Percentiles rank a stretch among this genome's conserved stretches.
phyloP scores from a whole-genome alignment of 2,888 invertebrate genomes.

The Pseudoips prasinana region DNA sequence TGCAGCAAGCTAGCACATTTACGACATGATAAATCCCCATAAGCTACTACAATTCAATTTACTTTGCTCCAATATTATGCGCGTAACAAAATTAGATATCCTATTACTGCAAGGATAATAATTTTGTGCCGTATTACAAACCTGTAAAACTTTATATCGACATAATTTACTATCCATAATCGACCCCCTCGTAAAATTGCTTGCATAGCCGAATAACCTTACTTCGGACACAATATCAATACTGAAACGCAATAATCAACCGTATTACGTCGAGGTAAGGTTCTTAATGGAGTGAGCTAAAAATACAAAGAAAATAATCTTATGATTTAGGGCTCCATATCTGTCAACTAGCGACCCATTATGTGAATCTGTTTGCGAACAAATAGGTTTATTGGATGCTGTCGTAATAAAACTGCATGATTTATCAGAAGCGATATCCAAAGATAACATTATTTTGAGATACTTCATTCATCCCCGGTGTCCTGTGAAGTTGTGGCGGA shows the following conservation, averaged over 20 bases:
- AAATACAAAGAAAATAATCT: constrained; percentile 61
- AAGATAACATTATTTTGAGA: constrained; percentile 44
- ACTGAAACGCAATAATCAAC: constrained; percentile 10
- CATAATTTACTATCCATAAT: constrained; percentile 50
- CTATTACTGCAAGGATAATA: constrained; percentile 12
- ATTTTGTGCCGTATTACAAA: constrained; percentile 16
- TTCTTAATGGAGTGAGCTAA: constrained; percentile 22
- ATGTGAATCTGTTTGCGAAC: constrained; percentile 68
- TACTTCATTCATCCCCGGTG: constrained; percentile 41
- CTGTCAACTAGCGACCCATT: constrained; percentile 64
- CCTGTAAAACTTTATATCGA: constrained; percentile 38
- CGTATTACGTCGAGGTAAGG: constrained; percentile 31
- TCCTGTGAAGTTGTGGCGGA: too few species aligned
- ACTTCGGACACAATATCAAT: constrained; percentile 36
- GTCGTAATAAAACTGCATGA: constrained; percentile 65
- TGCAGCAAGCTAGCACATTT: too few species aligned
- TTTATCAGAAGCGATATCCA: constrained; percentile 49
- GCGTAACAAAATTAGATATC: constrained; percentile 9
- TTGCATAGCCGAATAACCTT: constrained; percentile 47
- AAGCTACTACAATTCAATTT: constrained; percentile 6
- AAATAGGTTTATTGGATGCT: constrained; percentile 77
- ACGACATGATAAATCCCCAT: too few species aligned
- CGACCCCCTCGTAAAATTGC: constrained; percentile 57
- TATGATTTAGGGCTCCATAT: constrained; percentile 69
- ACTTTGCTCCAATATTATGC: constrained; percentile 4